A percentile compares a stretch with the other conserved stretches of the same genome.
phyloP scores from a whole-genome alignment of 2,888 invertebrate species.

The Aphelenchoides bicaudatus region DNA sequence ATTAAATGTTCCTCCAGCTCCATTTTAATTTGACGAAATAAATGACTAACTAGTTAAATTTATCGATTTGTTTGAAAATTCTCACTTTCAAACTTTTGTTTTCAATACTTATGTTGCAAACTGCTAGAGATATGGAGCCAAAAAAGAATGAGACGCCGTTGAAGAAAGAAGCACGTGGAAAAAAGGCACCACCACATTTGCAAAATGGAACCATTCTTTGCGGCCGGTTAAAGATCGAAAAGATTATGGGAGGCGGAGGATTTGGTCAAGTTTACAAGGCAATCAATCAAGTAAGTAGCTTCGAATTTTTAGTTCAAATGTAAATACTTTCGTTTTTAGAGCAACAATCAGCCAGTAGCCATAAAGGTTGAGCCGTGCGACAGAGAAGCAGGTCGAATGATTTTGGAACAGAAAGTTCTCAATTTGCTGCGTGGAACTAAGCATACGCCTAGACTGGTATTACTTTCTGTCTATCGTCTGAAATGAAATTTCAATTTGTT shows the following conservation, averaged over 20 bases:
- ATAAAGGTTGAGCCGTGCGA: constrained; percentile 52
- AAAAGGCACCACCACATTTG: constrained; percentile 31
- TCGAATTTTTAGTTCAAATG: too few relatives aligned
- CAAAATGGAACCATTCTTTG: constrained; percentile 30
- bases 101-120: too few relatives aligned
- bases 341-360: constrained; percentile 40
- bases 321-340: too few relatives aligned
- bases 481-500: too few relatives aligned
- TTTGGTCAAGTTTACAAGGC: constrained; percentile 55
- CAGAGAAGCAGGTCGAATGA: constrained; percentile 45
- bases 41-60: constrained; percentile 43
- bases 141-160: too few relatives aligned
- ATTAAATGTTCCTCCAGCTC: not conserved
- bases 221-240: constrained; percentile 30
- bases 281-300: too few relatives aligned
- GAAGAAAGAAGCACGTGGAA: constrained; percentile 22
- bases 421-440: constrained; percentile 30
- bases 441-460: constrained; percentile 41
- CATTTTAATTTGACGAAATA: constrained; percentile 13
- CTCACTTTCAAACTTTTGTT: too few relatives aligned
- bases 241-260: constrained; percentile 52
- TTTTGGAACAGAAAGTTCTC: constrained; percentile 49
- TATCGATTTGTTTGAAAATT: constrained; percentile 54
- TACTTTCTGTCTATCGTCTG: too few relatives aligned
- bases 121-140: too few relatives aligned